Conservation (phyloP, 2,797 vertebrate species). For the Hypotaenidia philippensis region DNA sequence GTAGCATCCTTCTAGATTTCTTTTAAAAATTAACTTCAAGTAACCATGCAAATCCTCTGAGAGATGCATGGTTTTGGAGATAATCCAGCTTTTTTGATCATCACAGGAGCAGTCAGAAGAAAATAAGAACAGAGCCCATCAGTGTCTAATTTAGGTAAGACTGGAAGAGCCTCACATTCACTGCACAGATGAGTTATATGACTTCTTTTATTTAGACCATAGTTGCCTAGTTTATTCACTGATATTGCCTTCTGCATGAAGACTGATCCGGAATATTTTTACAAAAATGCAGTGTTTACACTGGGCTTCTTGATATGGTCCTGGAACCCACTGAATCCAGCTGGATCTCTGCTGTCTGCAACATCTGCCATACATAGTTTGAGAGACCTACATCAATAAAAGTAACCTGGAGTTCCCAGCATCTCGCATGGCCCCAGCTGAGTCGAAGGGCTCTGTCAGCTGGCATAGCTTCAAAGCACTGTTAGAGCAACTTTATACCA, state of each 20-base stretch:
- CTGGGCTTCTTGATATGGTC: not conserved
- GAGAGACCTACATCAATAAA: not conserved
- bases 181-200: not conserved
- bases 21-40: not conserved
- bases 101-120: not conserved
- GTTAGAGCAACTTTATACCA: not conserved
- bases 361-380: not conserved
- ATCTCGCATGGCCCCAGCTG: not conserved
- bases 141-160: not conserved
- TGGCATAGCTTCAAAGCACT: constrained; percentile 64
- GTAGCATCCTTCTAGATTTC: not conserved
- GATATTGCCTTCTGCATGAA: not conserved
- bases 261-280: not conserved
- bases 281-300: constrained; percentile 18
- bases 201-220: not conserved
- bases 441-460: constrained; percentile 25
- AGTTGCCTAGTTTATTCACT: not conserved
- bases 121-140: not conserved
- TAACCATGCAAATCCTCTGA: not conserved
- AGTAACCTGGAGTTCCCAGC: constrained; percentile 31
- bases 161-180: not conserved
- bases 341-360: not conserved
- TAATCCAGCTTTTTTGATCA: not conserved
- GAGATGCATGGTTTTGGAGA: not conserved
- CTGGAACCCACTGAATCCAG: constrained; percentile 18